Evolutionary conservation across 2,888 invertebrate species (phyloP).

Genomic region (Phania funesta): DNA sequence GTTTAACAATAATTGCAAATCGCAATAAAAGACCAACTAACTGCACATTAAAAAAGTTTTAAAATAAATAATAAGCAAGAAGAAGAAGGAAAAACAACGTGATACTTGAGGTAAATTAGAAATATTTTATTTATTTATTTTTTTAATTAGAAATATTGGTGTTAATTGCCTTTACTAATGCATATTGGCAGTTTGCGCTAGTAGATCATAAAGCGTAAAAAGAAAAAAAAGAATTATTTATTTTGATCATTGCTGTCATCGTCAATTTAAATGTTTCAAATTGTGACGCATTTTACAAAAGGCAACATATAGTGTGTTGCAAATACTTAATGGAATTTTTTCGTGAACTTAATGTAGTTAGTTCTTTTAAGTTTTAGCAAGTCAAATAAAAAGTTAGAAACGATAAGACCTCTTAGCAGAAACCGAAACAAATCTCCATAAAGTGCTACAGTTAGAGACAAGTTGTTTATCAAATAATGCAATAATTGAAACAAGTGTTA

Average conservation of each 20-base stretch:
- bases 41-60: conserved; percentile 11
- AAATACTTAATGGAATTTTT: background rate
- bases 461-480: too few relatives aligned
- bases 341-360: background rate
- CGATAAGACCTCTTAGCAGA: too few relatives aligned
- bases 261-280: background rate
- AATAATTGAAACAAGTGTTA: too few relatives aligned
- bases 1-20: conserved; percentile 59
- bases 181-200: background rate
- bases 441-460: too few relatives aligned
- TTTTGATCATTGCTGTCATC: conserved; percentile 4
- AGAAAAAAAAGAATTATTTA: background rate
- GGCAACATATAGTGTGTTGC: background rate
- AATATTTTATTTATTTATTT: conserved; percentile 22
- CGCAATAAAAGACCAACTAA: conserved; percentile 48
- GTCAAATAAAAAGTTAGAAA: too few relatives aligned
- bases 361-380: background rate
- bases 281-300: background rate
- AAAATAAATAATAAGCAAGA: conserved; percentile 1
- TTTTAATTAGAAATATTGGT: conserved; percentile 45
- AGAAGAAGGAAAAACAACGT: background rate
- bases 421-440: too few relatives aligned
- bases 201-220: background rate
- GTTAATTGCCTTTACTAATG: conserved; percentile 61
- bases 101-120: conserved; percentile 7